These are phyloP conservation scores for Heliconius ethilla DNA, from an alignment of 2,888 invertebrate genomes.

Conservation along the genomic window DNA sequence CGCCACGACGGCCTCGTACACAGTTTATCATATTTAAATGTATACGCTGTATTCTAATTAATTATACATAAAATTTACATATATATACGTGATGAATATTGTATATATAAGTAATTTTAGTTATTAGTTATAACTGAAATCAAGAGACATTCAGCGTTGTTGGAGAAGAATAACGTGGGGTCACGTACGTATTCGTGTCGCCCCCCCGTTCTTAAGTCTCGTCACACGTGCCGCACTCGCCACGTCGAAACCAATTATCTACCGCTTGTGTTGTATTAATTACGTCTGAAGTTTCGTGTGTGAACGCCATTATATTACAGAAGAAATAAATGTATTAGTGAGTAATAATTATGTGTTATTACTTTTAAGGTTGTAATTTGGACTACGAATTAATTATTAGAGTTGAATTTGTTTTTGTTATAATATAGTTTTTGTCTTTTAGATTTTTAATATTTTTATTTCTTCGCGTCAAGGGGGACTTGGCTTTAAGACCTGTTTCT, in stretches of 20 bases:
- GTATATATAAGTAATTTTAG: conserved; percentile 35
- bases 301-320: not conserved
- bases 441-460: too few relatives aligned
- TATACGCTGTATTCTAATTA: conserved; percentile 6
- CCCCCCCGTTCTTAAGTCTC: conserved; percentile 16
- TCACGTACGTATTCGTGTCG: conserved; percentile 37
- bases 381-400: not conserved
- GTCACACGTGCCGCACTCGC: conserved; percentile 30
- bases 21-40: conserved; percentile 19
- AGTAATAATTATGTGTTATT: conserved; percentile 1
- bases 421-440: not conserved
- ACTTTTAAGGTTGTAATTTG: not conserved
- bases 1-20: too few relatives aligned
- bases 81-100: conserved; percentile 38
- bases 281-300: conserved; percentile 22
- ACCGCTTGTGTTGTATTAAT: conserved; percentile 35
- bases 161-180: conserved; percentile 37
- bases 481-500: too few relatives aligned
- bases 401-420: conserved; percentile 4
- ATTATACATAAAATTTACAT: conserved; percentile 30
- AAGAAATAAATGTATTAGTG: not conserved
- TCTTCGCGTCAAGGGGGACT: too few relatives aligned
- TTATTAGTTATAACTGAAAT: conserved; percentile 42
- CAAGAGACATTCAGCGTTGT: conserved; percentile 41
- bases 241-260: conserved; percentile 33